phyloP scores from a whole-genome alignment of 2,888 invertebrate species.

The Agriopis aurantiaria region DNA sequence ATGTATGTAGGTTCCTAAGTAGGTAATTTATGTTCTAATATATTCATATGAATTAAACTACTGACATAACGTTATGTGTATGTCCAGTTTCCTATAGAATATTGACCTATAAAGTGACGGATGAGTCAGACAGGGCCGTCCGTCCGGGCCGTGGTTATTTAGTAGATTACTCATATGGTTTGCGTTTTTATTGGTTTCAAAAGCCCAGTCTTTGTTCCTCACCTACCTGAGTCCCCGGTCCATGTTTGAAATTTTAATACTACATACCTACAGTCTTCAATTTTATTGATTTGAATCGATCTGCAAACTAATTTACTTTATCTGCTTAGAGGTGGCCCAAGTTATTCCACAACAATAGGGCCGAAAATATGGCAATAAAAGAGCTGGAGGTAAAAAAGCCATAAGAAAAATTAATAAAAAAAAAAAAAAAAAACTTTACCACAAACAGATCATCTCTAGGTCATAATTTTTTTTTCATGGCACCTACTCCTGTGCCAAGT shows the following conservation, averaged over 20 bases:
- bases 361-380: too few species aligned
- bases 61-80: not conserved
- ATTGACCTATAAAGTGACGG: slow-evolving; percentile 25
- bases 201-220: slow-evolving; percentile 22
- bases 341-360: too few species aligned
- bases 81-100: slow-evolving; percentile 10
- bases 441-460: too few species aligned
- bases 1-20: too few species aligned
- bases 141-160: slow-evolving; percentile 29
- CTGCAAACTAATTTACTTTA: not conserved
- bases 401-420: too few species aligned
- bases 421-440: too few species aligned
- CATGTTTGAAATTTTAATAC: slow-evolving; percentile 13
- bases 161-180: slow-evolving; percentile 35
- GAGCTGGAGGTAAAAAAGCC: too few species aligned
- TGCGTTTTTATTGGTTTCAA: slow-evolving; percentile 21
- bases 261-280: not conserved
- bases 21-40: too few species aligned
- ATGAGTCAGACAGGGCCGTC: slow-evolving; percentile 36
- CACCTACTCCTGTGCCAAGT: too few species aligned
- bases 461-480: too few species aligned
- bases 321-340: too few species aligned
- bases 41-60: too few species aligned
- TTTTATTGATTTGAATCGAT: not conserved
- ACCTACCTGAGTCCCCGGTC: slow-evolving; percentile 25